Evolutionary conservation across 2,797 vertebrate species (phyloP).

Genomic region (Tragelaphus oryx): DNA sequence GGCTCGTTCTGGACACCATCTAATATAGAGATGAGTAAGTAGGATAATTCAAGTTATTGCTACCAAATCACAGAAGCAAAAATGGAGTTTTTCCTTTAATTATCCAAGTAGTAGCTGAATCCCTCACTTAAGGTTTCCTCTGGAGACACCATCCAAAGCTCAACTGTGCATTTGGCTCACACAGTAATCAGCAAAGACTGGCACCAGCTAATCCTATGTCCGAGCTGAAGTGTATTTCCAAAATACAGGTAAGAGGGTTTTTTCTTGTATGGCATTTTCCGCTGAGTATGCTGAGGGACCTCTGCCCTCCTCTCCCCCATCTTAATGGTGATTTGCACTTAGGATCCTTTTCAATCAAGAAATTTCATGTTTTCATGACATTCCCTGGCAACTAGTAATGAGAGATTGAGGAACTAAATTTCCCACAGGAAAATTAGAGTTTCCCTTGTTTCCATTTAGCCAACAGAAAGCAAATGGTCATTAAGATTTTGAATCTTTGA

Average conservation of each 20-base stretch:
- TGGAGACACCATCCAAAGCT: not conserved
- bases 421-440: not conserved
- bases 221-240: not conserved
- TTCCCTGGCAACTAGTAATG: constrained; percentile 25
- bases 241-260: not conserved
- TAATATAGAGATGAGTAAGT: not conserved
- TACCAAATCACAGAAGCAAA: constrained; percentile 32
- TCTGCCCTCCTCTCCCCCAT: not conserved
- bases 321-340: constrained; percentile 40
- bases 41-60: constrained; percentile 6
- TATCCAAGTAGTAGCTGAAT: constrained; percentile 23
- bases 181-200: not conserved
- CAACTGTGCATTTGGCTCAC: constrained; percentile 29
- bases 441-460: not conserved
- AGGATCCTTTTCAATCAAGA: constrained; percentile 45
- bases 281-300: not conserved
- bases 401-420: constrained; percentile 43
- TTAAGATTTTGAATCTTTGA: constrained; percentile 19
- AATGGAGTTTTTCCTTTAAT: constrained; percentile 44
- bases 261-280: not conserved
- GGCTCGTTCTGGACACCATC: not conserved
- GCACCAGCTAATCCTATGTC: constrained; percentile 1
- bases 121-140: constrained; percentile 24
- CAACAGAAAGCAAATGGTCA: not conserved
- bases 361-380: not conserved